phyloP scores from a whole-genome alignment of 2,888 invertebrate species.

The Melikaiella ostensackeni region DNA sequence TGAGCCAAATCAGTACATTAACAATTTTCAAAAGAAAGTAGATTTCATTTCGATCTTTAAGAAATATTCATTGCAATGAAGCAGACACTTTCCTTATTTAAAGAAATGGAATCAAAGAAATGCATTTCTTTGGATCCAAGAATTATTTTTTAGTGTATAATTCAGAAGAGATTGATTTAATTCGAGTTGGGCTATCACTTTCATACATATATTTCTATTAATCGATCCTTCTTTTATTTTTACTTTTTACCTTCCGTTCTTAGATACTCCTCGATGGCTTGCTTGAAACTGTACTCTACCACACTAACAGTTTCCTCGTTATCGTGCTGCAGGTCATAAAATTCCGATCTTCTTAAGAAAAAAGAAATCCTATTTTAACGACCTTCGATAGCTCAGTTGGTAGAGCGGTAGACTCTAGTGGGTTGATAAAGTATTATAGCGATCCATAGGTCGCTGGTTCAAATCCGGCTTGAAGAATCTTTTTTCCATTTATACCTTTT shows the following conservation, averaged over 20 bases:
- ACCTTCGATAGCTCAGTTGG: conserved; percentile 78
- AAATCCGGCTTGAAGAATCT: conserved; percentile 74
- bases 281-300: background rate
- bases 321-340: conserved; percentile 7
- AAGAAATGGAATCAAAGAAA: no score
- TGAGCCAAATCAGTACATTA: no score
- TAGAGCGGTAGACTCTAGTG: conserved; percentile 78
- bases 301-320: background rate
- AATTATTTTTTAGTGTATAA: no score
- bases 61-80: no score
- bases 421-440: conserved; percentile 50
- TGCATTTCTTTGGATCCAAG: no score
- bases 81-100: no score
- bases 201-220: background rate
- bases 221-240: background rate
- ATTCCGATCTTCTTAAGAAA: background rate
- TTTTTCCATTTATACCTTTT: conserved; percentile 53
- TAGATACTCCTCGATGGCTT: background rate
- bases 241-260: background rate
- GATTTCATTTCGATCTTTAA: no score
- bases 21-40: no score
- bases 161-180: no score
- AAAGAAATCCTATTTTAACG: background rate
- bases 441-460: conserved; percentile 75
- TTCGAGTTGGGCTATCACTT: background rate